Evolutionary conservation across 2,113 vertebrate species (phyloP), one percentile per base, ranked within the genome.

Genomic region (Speoplatyrhinus poulsoni): DNA sequence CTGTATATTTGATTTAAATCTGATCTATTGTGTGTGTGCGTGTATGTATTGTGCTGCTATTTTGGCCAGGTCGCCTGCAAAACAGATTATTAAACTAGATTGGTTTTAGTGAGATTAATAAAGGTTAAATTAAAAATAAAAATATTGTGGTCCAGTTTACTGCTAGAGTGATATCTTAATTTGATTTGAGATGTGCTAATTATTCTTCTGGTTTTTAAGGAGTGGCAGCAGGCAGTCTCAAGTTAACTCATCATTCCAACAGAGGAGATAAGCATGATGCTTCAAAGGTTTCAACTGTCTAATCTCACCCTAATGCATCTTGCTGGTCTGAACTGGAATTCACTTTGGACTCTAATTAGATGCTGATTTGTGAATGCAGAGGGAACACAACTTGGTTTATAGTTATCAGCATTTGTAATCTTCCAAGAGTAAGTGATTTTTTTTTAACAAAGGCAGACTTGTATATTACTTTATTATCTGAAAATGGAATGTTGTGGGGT

Each of bases 191-290:
- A 36, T 47, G 46, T 19, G 3, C 17, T 11, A 8, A n/a, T 10
- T 46, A 19, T 1, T 10, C 15, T 10, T 49, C n/a, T 63, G 0
- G 8, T 72, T 62, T 15, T 72, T 50, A 15, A 90, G 88, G 69
- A 87, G 67, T 6, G 68, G 72, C 76, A 85, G 62, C 80, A 81
- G 85, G 48, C 80, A 36, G 71, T 90, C 90, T 1, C 82, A 83
- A 0, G 85, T 80, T 72, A 81, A 80, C 76, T 84, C 86, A 0
- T 84, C 87, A 0, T 60, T 73, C 75, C 77, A 70, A 83, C 73
- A 88, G 26, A 92, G 84, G 69, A 92, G 88, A 71, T 93, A 76
- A 90, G 17, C 11, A 1, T 0, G n/a, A 3, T 5, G 1, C 63
- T 6, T 12, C 3, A 19, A 54, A 32, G 52, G 1, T 4, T 63